Evolutionary conservation across 2,888 invertebrate species (phyloP).

Genomic region (Patella ulyssiponensis): DNA sequence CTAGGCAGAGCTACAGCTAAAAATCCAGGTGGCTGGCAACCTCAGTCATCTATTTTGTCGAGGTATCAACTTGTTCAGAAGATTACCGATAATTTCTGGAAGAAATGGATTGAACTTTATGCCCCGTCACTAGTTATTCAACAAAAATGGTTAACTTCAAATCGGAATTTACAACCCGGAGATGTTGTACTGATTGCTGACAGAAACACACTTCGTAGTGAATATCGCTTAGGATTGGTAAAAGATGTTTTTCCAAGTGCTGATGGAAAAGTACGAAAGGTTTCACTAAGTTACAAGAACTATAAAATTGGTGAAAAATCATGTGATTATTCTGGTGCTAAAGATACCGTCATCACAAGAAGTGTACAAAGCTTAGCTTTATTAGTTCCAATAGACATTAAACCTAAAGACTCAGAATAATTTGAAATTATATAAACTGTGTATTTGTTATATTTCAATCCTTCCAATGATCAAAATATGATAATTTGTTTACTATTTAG

Average conservation of each 20-base stretch:
- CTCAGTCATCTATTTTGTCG: neutral
- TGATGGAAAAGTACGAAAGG: slow-evolving; percentile 16
- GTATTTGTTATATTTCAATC: no score
- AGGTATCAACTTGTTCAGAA: neutral
- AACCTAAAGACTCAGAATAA: neutral
- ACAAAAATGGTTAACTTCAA: slow-evolving; percentile 12
- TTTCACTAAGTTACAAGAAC: slow-evolving; percentile 17
- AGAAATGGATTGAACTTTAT: neutral
- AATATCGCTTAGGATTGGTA: slow-evolving; percentile 10
- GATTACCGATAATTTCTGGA: neutral
- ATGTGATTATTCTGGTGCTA: neutral
- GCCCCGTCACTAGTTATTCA: neutral
- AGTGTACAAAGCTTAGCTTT: neutral
- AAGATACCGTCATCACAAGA: neutral
- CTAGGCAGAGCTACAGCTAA: slow-evolving; percentile 13
- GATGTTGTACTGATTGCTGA: slow-evolving; percentile 17
- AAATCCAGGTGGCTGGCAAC: slow-evolving; percentile 22
- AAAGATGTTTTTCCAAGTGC: slow-evolving; percentile 18
- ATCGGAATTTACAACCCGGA: slow-evolving; percentile 11
- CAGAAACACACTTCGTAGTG: slow-evolving; percentile 11
- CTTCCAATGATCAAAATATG: no score
- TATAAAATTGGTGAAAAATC: slow-evolving; percentile 19
- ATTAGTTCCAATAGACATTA: neutral
- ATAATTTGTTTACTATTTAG: no score
- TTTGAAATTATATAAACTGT: no score